A percentile compares a stretch with the other conserved stretches of the same genome.
These are phyloP conservation scores for Cephus rjabovi DNA, from an alignment of 2,888 invertebrate genomes.

Conservation along the genomic window DNA sequence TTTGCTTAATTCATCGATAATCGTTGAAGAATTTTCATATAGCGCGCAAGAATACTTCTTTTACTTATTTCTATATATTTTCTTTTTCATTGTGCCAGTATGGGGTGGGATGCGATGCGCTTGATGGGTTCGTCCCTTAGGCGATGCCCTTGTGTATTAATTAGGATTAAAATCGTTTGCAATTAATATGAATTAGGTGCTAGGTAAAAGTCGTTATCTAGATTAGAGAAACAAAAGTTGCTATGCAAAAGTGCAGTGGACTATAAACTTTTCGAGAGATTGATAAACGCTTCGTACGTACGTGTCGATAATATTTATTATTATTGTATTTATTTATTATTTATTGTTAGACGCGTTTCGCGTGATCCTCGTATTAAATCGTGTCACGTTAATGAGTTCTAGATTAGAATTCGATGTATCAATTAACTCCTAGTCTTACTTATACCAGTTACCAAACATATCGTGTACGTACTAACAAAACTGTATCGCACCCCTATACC, in stretches of 20 bases:
- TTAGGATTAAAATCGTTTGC: not conserved
- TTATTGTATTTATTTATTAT: not conserved
- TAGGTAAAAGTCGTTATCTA: not conserved
- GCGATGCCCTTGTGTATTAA: not conserved
- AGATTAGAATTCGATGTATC: not conserved
- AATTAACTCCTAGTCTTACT: slow-evolving; percentile 52
- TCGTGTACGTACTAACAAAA: slow-evolving; percentile 39
- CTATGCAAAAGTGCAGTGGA: not conserved
- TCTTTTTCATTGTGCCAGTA: not conserved
- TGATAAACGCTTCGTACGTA: not conserved
- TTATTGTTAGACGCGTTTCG: not conserved
- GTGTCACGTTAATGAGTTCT: not conserved
- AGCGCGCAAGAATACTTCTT: not conserved
- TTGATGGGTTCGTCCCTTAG: not conserved
- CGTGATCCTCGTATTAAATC: not conserved
- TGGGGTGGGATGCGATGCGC: not conserved
- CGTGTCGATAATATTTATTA: not conserved
- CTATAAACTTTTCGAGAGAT: not conserved
- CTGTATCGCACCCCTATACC: slow-evolving; percentile 11
- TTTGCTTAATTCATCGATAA: not conserved
- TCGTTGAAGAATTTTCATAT: not conserved
- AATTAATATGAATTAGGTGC: not conserved
- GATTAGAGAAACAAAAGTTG: not conserved
- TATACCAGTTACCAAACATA: slow-evolving; percentile 50
- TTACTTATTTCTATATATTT: not conserved